Evolutionary conservation across 2,113 vertebrate species (phyloP), one percentile per base, ranked within the genome.

Genomic region (Nothoprocta pentlandii): DNA sequence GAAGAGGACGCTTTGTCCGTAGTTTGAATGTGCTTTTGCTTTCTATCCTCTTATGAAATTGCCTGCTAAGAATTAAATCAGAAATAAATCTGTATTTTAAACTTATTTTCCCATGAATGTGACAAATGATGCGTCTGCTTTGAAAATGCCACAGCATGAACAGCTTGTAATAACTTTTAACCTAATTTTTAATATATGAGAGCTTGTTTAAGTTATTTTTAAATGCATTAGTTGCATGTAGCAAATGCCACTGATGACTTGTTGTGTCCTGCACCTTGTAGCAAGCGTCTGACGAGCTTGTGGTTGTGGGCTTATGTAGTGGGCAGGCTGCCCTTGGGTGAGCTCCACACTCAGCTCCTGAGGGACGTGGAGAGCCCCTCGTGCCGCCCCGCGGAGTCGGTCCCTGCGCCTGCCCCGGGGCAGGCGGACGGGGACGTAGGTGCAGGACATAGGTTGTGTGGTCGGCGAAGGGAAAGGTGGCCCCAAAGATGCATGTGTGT

Each of bases 1-100:
- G 98, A 93, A 96, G 73, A 96, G 89, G 76, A 95, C 90, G 25
- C 36, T 82, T 92, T 96, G 91, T 97, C 94, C 92, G 5, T 82
- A 79, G 95, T 97, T 97, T 94, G 71, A 92, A 89, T 95, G 58
- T 82, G 51, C 49, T 96, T 93, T 94, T 71, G 13, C 83, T 97
- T 96, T 92, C 44, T 44, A 77, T 94, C 67, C 63, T 91, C 16
- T 71, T 91, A 90, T 54, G 54, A 93, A 92, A 44, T 53, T 93
- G 68, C 84, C 49, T 82, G 49, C 67, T 59, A 85, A 74, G 80
- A 85, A 17, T 61, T 51, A 44, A 74, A 49, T 49, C 22, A 58
- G 39, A 42, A 71, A 76, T 53, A 46, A 75, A 76, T 90, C 82
- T 71, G 21, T 89, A 82, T 71, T 93, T 89, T 74, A 66, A 87